These are phyloP conservation scores for Drosophila flavopinicola DNA, from an alignment of 2,888 invertebrate species.

Conservation along the genomic window DNA sequence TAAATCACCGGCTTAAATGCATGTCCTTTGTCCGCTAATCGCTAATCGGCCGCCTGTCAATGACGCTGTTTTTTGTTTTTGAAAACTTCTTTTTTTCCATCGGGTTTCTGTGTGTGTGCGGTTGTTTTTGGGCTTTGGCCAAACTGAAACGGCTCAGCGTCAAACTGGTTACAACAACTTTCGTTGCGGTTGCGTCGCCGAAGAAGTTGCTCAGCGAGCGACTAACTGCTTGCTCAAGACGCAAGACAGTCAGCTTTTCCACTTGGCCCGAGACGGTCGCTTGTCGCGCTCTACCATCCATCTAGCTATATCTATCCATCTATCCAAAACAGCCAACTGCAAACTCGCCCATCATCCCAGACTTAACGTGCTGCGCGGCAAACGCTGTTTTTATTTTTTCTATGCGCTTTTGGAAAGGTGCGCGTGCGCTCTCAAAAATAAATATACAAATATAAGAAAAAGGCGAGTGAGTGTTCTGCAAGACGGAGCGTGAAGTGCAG, in stretches of 20 bases:
- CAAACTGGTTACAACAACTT: slow-evolving; percentile 70
- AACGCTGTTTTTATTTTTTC: not conserved
- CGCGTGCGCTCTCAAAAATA: slow-evolving; percentile 51
- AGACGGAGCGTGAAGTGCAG: slow-evolving; percentile 79
- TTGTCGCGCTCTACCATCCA: slow-evolving; percentile 15
- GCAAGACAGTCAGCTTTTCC: slow-evolving; percentile 64
- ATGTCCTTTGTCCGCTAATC: slow-evolving; percentile 53
- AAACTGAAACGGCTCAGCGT: no score
- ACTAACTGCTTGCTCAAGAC: slow-evolving; percentile 7
- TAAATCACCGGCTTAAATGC: slow-evolving; percentile 36
- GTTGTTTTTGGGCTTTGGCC: slow-evolving; percentile 6
- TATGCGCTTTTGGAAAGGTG: slow-evolving; percentile 43
- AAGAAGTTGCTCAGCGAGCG: slow-evolving; percentile 45
- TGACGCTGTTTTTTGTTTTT: slow-evolving; percentile 3
- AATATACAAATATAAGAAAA: no score
- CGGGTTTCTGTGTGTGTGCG: no score
- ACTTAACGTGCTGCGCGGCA: no score
- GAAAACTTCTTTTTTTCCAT: not conserved
- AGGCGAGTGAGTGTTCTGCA: slow-evolving; percentile 71
- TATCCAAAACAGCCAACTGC: no score
- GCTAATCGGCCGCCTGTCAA: slow-evolving; percentile 43
- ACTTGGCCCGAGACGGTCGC: slow-evolving; percentile 61
- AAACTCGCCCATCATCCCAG: no score
- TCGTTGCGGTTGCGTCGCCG: slow-evolving; percentile 59
- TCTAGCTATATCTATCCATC: no score